Evolutionary conservation across 2,888 invertebrate species (phyloP).

Genomic region (Melikaiella ostensackeni): DNA sequence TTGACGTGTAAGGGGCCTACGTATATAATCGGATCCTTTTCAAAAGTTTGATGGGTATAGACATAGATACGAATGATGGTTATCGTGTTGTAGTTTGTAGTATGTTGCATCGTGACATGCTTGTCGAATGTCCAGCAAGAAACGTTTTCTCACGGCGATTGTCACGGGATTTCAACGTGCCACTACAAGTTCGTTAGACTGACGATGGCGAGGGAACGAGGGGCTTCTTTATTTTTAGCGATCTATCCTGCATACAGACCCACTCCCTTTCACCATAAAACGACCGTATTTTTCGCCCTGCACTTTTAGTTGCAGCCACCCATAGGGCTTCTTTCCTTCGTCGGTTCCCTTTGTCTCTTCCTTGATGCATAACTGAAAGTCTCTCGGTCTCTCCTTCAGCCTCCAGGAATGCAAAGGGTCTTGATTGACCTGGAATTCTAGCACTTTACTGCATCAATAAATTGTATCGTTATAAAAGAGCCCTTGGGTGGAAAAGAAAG

Average conservation of each 20-base stretch:
- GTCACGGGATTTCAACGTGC: constrained; percentile 18
- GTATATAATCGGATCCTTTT: not conserved
- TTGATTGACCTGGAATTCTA: constrained; percentile 18
- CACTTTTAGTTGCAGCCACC: constrained; percentile 25
- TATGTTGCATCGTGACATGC: constrained; percentile 10
- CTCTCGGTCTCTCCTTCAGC: not conserved
- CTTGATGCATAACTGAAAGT: constrained; percentile 31
- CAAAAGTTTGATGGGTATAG: not conserved
- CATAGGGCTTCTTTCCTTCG: constrained; percentile 34
- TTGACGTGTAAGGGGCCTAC: constrained; percentile 4
- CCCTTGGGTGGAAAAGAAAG: not conserved
- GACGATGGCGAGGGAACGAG: constrained; percentile 29
- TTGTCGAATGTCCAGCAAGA: constrained; percentile 1
- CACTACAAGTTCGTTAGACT: constrained; percentile 28
- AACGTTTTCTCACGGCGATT: constrained; percentile 30
- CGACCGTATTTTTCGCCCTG: constrained; percentile 14
- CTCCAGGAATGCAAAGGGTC: not conserved
- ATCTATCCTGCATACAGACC: constrained; percentile 9
- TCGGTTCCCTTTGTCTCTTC: constrained; percentile 33
- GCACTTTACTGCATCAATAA: constrained; percentile 6
- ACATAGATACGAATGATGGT: not conserved
- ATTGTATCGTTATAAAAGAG: constrained; percentile 9
- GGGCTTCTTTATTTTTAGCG: constrained; percentile 40
- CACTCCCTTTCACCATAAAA: constrained; percentile 35
- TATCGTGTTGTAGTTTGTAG: constrained; percentile 4